Conservation (phyloP, 2,888 invertebrate genomes). For the Elgonia sp. region DNA sequence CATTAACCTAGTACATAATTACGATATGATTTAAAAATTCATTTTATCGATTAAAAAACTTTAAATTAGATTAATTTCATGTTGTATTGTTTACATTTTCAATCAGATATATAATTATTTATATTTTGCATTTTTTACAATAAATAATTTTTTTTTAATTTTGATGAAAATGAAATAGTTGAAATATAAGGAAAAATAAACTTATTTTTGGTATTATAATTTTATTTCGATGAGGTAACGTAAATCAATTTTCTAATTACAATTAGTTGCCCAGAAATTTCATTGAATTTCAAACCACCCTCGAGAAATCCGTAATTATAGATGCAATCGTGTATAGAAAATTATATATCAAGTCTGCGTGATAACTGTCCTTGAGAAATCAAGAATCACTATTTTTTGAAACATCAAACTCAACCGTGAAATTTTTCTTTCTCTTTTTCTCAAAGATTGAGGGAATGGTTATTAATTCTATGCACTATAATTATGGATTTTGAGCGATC, state of each 20-base stretch:
- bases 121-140: too few relatives aligned
- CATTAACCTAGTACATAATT: slow-evolving; percentile 30
- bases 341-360: slow-evolving; percentile 31
- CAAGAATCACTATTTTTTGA: slow-evolving; percentile 16
- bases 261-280: slow-evolving; percentile 8
- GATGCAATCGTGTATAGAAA: slow-evolving; percentile 46
- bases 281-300: slow-evolving; percentile 33
- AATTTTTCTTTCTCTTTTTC: neutral
- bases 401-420: neutral
- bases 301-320: slow-evolving; percentile 37
- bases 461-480: neutral
- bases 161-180: too few relatives aligned
- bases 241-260: neutral
- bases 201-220: too few relatives aligned
- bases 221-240: neutral
- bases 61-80: neutral
- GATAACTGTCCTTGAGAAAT: slow-evolving; percentile 23
- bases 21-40: slow-evolving; percentile 13
- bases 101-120: neutral
- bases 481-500: too few relatives aligned
- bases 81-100: neutral
- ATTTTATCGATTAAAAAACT: neutral
- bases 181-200: too few relatives aligned
- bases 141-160: too few relatives aligned
- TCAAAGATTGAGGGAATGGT: neutral